These are phyloP conservation scores for Ferdinandea cuprea DNA, from an alignment of 2,888 invertebrate species.

Conservation along the genomic window DNA sequence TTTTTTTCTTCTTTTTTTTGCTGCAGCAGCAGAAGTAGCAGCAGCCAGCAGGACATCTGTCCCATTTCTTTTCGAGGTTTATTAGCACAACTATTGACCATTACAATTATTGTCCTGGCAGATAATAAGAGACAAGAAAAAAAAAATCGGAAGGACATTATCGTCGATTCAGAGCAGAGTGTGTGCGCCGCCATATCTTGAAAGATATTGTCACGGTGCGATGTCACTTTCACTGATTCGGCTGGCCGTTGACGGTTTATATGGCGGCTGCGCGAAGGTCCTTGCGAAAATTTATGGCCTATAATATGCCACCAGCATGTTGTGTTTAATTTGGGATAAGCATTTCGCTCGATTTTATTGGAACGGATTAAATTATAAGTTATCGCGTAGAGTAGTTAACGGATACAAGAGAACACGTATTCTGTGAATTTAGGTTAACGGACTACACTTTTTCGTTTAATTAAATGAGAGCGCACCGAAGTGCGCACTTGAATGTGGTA, in stretches of 20 bases:
- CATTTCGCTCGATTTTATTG: constrained; percentile 55
- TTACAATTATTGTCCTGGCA: constrained; percentile 45
- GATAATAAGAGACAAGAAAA: not conserved
- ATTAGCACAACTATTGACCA: constrained; percentile 67
- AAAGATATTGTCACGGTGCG: constrained; percentile 14
- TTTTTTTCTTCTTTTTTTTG: constrained; percentile 30
- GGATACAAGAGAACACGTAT: constrained; percentile 25
- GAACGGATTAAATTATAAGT: constrained; percentile 7
- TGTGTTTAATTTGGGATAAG: constrained; percentile 59
- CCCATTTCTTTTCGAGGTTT: constrained; percentile 69
- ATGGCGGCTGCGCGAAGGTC: constrained; percentile 38
- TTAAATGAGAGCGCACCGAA: not conserved
- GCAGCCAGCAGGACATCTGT: constrained; percentile 65
- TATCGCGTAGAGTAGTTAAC: constrained; percentile 40
- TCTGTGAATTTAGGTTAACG: constrained; percentile 43
- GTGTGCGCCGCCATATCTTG: constrained; percentile 4
- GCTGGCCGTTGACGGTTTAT: constrained; percentile 1
- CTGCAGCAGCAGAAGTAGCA: constrained; percentile 28
- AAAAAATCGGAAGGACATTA: constrained; percentile 49
- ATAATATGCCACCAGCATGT: constrained; percentile 32
- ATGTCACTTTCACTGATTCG: constrained; percentile 29
- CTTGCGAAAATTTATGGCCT: constrained; percentile 52
- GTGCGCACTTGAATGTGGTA: constrained; percentile 8
- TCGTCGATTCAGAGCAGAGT: not conserved
- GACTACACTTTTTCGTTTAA: not conserved